A percentile compares a stretch with the other conserved stretches of the same genome.
phyloP scores from a whole-genome alignment of 37 sponge, comb jelly and placozoan genomes.

The Diacarnus erythraeanus region DNA sequence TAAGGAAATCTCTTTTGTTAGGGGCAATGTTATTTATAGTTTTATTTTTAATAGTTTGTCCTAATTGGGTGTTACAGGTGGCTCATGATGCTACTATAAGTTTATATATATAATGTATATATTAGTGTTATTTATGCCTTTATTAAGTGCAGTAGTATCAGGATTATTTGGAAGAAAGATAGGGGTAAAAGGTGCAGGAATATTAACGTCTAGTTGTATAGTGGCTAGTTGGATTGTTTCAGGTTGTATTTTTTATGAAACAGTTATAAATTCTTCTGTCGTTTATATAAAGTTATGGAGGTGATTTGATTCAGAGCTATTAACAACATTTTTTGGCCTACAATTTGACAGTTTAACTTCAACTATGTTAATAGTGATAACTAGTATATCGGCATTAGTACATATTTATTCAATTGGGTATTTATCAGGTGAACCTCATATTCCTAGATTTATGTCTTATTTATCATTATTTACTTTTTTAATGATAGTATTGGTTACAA shows the following conservation, averaged over 20 bases:
- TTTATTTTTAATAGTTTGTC: slow-evolving; percentile 65
- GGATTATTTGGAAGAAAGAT: slow-evolving; percentile 76
- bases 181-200: slow-evolving; percentile 48
- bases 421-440: slow-evolving; percentile 71
- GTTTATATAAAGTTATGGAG: slow-evolving; percentile 62
- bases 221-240: slow-evolving; percentile 27
- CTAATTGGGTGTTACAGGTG: slow-evolving; percentile 67
- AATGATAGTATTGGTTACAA: slow-evolving; percentile 80
- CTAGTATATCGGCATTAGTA: slow-evolving; percentile 72
- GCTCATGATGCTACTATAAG: slow-evolving; percentile 56
- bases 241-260: slow-evolving; percentile 69
- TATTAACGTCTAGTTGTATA: slow-evolving; percentile 60
- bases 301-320: slow-evolving; percentile 70
- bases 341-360: slow-evolving; percentile 76
- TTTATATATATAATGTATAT: slow-evolving; percentile 73
- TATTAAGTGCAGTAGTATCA: slow-evolving; percentile 68
- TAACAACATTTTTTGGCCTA: slow-evolving; percentile 58
- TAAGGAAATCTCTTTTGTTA: slow-evolving; percentile 65
- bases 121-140: slow-evolving; percentile 69
- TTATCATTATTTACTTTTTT: slow-evolving; percentile 85
- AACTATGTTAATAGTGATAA: slow-evolving; percentile 66
- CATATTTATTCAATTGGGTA: slow-evolving; percentile 83
- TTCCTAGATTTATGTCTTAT: slow-evolving; percentile 82
- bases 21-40: slow-evolving; percentile 55
- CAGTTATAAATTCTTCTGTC: slow-evolving; percentile 39